Percentiles rank a stretch among this genome's conserved stretches.
These are phyloP conservation scores for Epirrita christyi DNA, from an alignment of 2,888 invertebrate species.

Conservation along the genomic window DNA sequence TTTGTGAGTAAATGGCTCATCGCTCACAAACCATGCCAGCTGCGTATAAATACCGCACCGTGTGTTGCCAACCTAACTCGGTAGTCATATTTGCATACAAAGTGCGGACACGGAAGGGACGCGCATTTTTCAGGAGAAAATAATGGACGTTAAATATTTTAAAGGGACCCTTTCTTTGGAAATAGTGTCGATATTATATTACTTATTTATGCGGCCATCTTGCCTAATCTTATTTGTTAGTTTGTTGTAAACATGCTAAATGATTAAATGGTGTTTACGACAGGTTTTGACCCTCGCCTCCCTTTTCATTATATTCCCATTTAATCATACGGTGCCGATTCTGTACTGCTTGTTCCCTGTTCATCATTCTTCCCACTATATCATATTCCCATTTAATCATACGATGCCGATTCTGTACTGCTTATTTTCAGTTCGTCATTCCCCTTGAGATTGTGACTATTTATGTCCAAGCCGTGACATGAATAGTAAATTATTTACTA, in stretches of 20 bases:
- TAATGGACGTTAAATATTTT: conserved; percentile 69
- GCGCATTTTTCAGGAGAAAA: conserved; percentile 63
- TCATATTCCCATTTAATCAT: too few relatives aligned
- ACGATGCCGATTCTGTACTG: too few relatives aligned
- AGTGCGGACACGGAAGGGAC: conserved; percentile 64
- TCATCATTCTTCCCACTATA: too few relatives aligned
- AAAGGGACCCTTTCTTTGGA: conserved; percentile 58
- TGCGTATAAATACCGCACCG: conserved; percentile 17
- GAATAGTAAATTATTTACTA: too few relatives aligned
- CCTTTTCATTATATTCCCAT: too few relatives aligned
- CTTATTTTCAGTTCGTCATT: too few relatives aligned
- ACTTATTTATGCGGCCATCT: conserved; percentile 56
- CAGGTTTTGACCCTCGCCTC: too few relatives aligned
- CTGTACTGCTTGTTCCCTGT: too few relatives aligned
- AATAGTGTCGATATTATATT: conserved; percentile 61
- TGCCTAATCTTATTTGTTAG: conserved; percentile 33
- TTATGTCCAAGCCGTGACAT: too few relatives aligned
- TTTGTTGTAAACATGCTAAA: conserved; percentile 21
- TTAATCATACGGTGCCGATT: too few relatives aligned
- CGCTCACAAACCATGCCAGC: not conserved
- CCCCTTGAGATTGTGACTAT: too few relatives aligned
- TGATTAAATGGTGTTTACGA: not conserved
- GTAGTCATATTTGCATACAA: conserved; percentile 64
- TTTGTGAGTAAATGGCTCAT: too few relatives aligned
- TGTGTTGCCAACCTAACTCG: conserved; percentile 41